Evolutionary conservation across 2,797 vertebrate species (phyloP).

Genomic region (Tauraco hartlaubi): DNA sequence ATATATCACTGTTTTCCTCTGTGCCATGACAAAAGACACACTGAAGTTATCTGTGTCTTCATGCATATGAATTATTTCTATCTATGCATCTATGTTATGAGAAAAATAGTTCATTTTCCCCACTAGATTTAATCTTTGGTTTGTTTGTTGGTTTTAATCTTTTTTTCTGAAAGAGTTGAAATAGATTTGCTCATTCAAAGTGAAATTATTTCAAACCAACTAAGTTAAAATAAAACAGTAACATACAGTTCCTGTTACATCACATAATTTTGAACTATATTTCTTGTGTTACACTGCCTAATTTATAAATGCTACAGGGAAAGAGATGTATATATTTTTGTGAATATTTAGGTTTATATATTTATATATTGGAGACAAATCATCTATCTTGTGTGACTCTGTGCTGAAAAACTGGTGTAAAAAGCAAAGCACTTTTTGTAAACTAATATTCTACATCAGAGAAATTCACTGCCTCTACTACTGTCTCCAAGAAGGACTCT

Average conservation of each 20-base stretch:
- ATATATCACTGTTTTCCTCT: neutral
- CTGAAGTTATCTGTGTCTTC: neutral
- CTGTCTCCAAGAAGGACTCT: neutral
- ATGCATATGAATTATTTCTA: neutral
- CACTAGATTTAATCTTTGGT: neutral
- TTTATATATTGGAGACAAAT: neutral
- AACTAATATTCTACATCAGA: neutral
- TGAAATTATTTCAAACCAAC: neutral
- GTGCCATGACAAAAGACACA: neutral
- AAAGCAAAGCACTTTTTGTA: fast-evolving
- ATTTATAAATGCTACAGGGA: neutral
- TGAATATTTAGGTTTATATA: neutral
- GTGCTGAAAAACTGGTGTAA: neutral
- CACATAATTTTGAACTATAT: neutral
- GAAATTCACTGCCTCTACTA: neutral
- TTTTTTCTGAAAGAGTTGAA: neutral
- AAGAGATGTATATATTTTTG: neutral
- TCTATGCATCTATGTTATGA: neutral
- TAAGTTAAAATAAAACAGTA: neutral
- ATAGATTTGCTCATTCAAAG: neutral
- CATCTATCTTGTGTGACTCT: neutral
- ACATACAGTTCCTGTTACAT: neutral
- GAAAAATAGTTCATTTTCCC: neutral
- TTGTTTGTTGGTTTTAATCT: neutral
- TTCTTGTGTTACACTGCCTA: neutral